These are phyloP conservation scores for Lymantria dispar DNA, from an alignment of 2,888 invertebrate species.

Conservation along the genomic window DNA sequence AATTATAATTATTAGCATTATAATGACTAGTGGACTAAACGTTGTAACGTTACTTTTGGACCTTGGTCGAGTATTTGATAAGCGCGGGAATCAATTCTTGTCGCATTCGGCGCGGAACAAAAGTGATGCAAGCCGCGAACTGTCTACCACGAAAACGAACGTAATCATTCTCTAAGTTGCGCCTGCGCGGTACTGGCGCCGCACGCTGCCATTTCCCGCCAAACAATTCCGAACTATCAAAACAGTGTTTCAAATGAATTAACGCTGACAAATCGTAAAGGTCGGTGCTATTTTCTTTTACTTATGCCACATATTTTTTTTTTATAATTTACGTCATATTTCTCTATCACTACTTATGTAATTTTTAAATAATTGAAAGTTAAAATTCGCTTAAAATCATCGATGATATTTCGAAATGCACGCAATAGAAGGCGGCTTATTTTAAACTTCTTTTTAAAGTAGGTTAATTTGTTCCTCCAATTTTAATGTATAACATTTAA, in stretches of 20 bases:
- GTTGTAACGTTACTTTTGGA: constrained; percentile 47
- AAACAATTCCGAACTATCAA: constrained; percentile 11
- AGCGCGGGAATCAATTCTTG: constrained; percentile 39
- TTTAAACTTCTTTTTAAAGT: too few species aligned
- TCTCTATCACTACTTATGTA: too few species aligned
- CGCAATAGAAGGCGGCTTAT: too few species aligned
- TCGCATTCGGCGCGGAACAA: constrained; percentile 19
- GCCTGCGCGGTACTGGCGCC: constrained; percentile 14
- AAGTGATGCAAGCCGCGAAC: constrained; percentile 18
- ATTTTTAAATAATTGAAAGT: too few species aligned
- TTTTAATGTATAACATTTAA: too few species aligned
- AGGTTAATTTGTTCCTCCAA: too few species aligned
- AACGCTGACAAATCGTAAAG: constrained; percentile 18
- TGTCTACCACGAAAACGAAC: constrained; percentile 16
- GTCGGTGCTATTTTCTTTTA: constrained; percentile 13
- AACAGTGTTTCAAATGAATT: constrained; percentile 16
- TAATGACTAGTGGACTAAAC: constrained; percentile 19
- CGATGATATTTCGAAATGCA: too few species aligned
- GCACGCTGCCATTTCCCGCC: constrained; percentile 12
- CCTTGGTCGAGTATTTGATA: constrained; percentile 63
- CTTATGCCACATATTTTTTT: too few species aligned
- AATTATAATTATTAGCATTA: constrained; percentile 16
- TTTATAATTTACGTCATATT: too few species aligned
- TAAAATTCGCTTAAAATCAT: too few species aligned
- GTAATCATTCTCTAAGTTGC: constrained; percentile 32